Evolutionary conservation across 2,113 vertebrate species (phyloP), one percentile per base, ranked within the genome.

Genomic region (Empidonax traillii): DNA sequence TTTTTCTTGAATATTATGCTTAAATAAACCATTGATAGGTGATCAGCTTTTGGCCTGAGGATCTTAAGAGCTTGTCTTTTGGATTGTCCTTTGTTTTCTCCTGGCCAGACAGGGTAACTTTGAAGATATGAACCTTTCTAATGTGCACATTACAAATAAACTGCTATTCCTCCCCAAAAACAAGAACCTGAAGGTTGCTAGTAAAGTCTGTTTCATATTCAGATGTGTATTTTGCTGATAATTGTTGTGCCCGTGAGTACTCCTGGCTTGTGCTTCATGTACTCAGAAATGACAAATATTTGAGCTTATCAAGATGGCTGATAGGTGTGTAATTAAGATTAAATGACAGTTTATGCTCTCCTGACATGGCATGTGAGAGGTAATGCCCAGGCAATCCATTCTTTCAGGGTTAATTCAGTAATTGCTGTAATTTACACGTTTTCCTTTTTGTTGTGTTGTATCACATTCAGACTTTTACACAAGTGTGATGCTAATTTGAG

Each of bases 401-500:
- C 56, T 81, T 83, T 47, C 68, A 15, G 30, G 35, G 77, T 47
- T 80, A 56, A n/a, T 46, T 86, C 49, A 46, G 16, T 31, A 41
- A 47, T 37, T 35, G 82, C 23, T 75, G 39, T 28, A 5, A 51
- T 63, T 71, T 59, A 15, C 3, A 1, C 2, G 1, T 61, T 85
- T 81, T 51, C 33, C 46, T 59, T 75, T 81, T 12, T 56, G 47
- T 71, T 76, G 37, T 80, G 46, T 93, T 9, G 0, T 56, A 53
- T 74, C 35, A 13, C 51, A 17, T 88, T 83, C 5, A 47, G 33
- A 95, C 35, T 56, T 90, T 84, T 83, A 44, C 81, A 63, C 44
- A 67, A 75, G 39, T 71, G 43, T 79, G 65, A 68, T 94, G 61
- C 67, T 82, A 97, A 94, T 94, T 87, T 86, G 77, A 92, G 31